These are phyloP conservation scores for Therioaphis trifolii DNA, from an alignment of 2,888 invertebrate species.

Conservation along the genomic window DNA sequence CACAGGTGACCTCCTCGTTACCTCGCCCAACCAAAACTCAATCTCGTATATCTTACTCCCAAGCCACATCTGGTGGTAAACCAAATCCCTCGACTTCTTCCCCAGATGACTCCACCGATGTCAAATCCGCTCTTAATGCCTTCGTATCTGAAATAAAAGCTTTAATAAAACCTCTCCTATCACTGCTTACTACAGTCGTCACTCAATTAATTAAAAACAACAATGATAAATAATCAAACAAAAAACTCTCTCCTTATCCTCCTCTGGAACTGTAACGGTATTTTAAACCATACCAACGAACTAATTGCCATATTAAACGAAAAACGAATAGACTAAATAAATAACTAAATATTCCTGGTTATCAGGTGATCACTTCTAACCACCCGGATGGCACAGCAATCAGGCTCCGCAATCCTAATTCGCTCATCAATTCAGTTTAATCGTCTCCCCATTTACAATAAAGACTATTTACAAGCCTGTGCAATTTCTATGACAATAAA, in stretches of 20 bases:
- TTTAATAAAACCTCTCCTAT: background rate
- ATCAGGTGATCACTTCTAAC: too few relatives aligned
- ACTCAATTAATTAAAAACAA: too few relatives aligned
- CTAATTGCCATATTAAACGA: constrained; percentile 5
- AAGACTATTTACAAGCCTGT: constrained; percentile 22
- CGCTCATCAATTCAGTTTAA: background rate
- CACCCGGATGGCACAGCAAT: too few relatives aligned
- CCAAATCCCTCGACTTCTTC: background rate
- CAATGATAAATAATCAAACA: constrained; percentile 15
- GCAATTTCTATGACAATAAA: constrained; percentile 15
- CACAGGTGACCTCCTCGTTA: background rate
- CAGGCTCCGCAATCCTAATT: background rate
- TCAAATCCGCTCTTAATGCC: background rate
- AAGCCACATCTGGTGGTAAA: background rate
- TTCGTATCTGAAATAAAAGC: background rate
- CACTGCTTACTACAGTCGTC: constrained; percentile 5
- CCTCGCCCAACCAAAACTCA: background rate
- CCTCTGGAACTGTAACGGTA: constrained; percentile 5
- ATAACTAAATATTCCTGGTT: too few relatives aligned
- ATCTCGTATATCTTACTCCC: background rate
- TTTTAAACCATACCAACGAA: constrained; percentile 13
- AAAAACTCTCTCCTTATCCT: background rate
- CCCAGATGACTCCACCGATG: background rate
- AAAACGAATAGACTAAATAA: too few relatives aligned
- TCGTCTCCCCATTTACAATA: background rate